These are phyloP conservation scores for Aphidius gifuensis DNA, from an alignment of 1,140 invertebrate genomes.

Conservation along the genomic window DNA sequence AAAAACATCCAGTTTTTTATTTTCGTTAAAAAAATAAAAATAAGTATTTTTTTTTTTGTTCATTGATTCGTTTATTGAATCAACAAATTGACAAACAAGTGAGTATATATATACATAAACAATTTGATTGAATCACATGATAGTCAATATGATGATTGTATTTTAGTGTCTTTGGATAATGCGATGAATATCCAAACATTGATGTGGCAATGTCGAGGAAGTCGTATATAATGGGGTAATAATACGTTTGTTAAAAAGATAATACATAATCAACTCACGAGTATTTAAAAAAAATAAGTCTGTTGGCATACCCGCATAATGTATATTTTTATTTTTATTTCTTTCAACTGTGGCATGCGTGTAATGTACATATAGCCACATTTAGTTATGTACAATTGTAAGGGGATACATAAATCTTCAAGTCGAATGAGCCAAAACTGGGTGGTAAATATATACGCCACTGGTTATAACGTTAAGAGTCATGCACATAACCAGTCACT, in stretches of 20 bases:
- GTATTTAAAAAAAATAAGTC: constrained; percentile 23
- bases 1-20: too few species aligned
- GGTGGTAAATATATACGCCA: constrained; percentile 26
- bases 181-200: constrained; percentile 24
- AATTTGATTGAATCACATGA: too few species aligned
- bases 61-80: too few species aligned
- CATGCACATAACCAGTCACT: background rate
- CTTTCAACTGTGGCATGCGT: constrained; percentile 14
- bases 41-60: too few species aligned
- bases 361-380: constrained; percentile 14
- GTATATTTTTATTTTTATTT: background rate
- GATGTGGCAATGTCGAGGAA: constrained; percentile 25
- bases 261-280: constrained; percentile 24
- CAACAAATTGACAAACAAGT: too few species aligned
- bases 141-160: too few species aligned
- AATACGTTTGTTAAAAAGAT: constrained; percentile 22
- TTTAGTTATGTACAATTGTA: constrained; percentile 22
- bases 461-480: constrained; percentile 13
- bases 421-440: constrained; percentile 16
- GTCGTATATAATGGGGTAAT: constrained; percentile 24
- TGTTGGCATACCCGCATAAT: background rate
- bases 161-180: background rate
- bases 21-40: too few species aligned
- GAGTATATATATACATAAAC: too few species aligned
- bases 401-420: constrained; percentile 35